Evolutionary conservation across 2,113 vertebrate species (phyloP).

Genomic region (Coptodon bakossiorum): DNA sequence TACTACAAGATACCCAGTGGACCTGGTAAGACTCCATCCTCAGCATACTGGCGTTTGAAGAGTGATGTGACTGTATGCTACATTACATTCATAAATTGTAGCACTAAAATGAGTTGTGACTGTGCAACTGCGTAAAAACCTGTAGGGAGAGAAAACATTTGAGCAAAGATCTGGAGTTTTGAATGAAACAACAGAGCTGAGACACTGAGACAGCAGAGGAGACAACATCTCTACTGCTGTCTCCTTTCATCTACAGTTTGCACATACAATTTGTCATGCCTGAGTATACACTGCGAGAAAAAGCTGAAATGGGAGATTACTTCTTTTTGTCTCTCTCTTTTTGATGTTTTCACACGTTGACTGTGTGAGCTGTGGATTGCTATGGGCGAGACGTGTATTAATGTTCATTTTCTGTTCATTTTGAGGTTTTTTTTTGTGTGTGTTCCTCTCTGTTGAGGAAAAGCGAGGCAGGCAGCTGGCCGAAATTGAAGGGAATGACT

Average conservation of each 20-base stretch:
- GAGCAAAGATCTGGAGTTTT: neutral
- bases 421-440: neutral
- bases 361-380: neutral
- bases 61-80: neutral
- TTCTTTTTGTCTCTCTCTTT: neutral
- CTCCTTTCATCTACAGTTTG: slow-evolving; percentile 3
- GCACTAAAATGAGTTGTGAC: neutral
- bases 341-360: slow-evolving; percentile 11
- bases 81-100: neutral
- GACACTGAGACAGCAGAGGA: neutral
- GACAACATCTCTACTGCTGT: neutral
- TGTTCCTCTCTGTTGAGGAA: neutral
- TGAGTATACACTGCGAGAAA: neutral
- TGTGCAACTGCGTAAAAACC: neutral
- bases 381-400: neutral
- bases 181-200: neutral
- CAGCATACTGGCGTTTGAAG: neutral
- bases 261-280: slow-evolving; percentile 1
- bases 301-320: neutral
- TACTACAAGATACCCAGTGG: neutral
- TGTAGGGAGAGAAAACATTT: neutral
- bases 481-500: slow-evolving; percentile 44
- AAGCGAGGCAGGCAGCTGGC: slow-evolving; percentile 31
- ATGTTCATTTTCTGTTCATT: neutral
- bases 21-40: neutral